A percentile compares a stretch with the other conserved stretches of the same genome.
These are phyloP conservation scores for Strigops habroptila DNA, from an alignment of 2,113 vertebrate genomes.

Conservation along the genomic window DNA sequence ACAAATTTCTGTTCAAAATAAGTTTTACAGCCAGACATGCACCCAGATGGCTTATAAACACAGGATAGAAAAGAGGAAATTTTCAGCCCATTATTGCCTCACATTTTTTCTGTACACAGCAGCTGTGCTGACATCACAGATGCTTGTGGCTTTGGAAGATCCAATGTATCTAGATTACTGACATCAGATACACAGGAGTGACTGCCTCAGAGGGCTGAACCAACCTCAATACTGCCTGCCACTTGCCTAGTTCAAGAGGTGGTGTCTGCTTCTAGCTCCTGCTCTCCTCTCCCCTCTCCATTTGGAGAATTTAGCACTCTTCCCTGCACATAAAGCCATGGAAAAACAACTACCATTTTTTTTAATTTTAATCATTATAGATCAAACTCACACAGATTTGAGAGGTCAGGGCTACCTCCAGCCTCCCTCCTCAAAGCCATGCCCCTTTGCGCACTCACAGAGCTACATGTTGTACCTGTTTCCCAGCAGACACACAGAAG, in stretches of 20 bases:
- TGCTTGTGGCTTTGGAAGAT: not conserved
- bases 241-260: not conserved
- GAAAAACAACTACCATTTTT: not conserved
- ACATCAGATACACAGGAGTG: not conserved
- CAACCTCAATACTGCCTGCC: fast-evolving
- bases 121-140: not conserved
- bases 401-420: not conserved
- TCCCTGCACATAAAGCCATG: not conserved
- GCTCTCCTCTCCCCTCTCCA: not conserved
- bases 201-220: not conserved
- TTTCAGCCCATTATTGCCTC: not conserved
- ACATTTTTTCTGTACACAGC: not conserved
- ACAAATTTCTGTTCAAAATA: not conserved
- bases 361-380: not conserved
- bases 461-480: not conserved
- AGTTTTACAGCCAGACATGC: fast-evolving
- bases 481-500: not conserved
- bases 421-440: not conserved
- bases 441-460: not conserved
- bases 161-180: not conserved
- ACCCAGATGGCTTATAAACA: not conserved
- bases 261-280: not conserved
- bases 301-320: not conserved
- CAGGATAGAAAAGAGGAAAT: not conserved
- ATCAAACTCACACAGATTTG: not conserved